Evolutionary conservation across 2,888 invertebrate genomes (phyloP).

Genomic region (Limnephilus marmoratus): DNA sequence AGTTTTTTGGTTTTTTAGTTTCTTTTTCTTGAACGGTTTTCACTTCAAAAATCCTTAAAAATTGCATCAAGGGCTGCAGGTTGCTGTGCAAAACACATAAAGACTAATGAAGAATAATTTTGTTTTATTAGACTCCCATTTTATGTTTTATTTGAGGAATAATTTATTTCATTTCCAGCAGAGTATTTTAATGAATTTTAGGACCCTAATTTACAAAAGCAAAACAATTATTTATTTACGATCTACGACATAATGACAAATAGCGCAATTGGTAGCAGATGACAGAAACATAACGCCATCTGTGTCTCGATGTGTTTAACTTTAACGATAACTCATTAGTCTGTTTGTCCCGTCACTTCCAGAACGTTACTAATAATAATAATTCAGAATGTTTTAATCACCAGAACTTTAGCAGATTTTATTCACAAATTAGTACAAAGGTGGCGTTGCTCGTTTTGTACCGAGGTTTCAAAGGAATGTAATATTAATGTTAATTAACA

Average conservation of each 20-base stretch:
- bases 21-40: too few species aligned
- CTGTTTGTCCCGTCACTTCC: neutral
- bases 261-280: neutral
- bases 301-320: neutral
- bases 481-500: neutral
- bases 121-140: too few species aligned
- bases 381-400: neutral
- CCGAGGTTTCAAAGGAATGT: neutral
- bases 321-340: neutral
- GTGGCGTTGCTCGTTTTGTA: neutral
- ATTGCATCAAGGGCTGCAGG: too few species aligned
- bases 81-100: too few species aligned
- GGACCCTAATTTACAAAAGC: neutral
- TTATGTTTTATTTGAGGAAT: too few species aligned
- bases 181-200: neutral
- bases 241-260: neutral
- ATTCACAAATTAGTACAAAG: neutral
- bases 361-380: neutral
- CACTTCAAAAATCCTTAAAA: too few species aligned
- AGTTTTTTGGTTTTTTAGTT: too few species aligned
- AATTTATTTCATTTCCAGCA: too few species aligned
- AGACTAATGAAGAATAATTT: too few species aligned
- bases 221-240: neutral
- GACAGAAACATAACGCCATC: neutral
- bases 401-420: neutral